Evolutionary conservation across 2,797 vertebrate species (phyloP), one percentile per base, ranked within the genome.

Genomic region (Dendrocincla tyrannina): DNA sequence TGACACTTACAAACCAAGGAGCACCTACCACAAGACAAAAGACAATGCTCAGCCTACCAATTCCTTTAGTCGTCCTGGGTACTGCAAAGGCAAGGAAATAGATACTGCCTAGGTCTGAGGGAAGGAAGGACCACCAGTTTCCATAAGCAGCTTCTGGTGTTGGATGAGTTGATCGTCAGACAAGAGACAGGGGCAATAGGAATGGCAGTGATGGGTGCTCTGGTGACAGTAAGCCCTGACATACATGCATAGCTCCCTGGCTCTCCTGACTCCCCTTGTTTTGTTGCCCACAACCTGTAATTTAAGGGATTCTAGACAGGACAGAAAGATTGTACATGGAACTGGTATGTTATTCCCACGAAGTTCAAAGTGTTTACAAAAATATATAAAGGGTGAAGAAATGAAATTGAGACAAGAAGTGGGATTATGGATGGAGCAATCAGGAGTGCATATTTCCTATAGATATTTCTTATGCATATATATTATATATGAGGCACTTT

Each of bases 1-100:
- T 60, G 41, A 60, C 52, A 5, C 68, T 72, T 74, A 59, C 30
- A 88, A 78, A 82, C 22, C 1, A 1, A 58, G 32, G n/a, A 50
- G 12, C 0, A 0, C 16, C 12, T 35, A 46, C 42, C 35, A 59
- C 0, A 1, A 37, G 17, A 27, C 42, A 66, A 77, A 18, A 56
- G 58, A 14, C 58, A 39, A 3, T 7, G 30, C 39, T 27, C 49
- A 46, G 19, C 49, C 49, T 41, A 13, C 16, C 13, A 35, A 1
- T 18, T 67, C 44, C 13, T 66, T 39, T 18, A 32, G 53, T 42
- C 42, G n/a, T 46, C 78, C 56, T 37, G 7, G 33, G 62, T 32
- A 13, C 30, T 79, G 56, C 50, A 47, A 64, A 59, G 30, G 16
- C 47, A 62, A 37, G 32, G 2, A 5, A 72, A 49, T 2, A 50